Base-by-base conservation (phyloP, 2,888 invertebrate species). In the Mycalesis mineus region DNA sequence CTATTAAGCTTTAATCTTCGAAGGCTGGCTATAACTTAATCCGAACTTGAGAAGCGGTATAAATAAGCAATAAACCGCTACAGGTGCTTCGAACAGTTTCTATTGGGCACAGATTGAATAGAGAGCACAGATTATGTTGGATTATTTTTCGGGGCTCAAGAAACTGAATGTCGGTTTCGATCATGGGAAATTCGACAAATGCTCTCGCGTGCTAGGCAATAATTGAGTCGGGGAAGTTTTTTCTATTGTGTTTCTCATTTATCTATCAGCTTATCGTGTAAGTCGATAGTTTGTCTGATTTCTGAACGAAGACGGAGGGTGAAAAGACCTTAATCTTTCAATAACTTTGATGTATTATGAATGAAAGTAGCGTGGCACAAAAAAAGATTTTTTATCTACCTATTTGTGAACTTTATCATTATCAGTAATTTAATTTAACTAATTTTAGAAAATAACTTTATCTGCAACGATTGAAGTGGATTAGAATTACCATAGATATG, bases 1-100 rank as follows among this genome's bases (percentile, higher is more conserved):
- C 82, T 74, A 87, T 88, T 88, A 87, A 84, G 86, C 79, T 85
- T 88, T 88, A 88, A 88, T 88, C 86, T 88, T 82, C 78, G 82
- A 77, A 78, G 80, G 80, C 80, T 80, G 82, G 88, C 84, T 85
- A 87, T 88, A 88, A 88, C 87, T 88, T 88, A 88, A 88, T 88
- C 88, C 83, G 68, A 75, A 79, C 79, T 85, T 84, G 81, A 86
- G 86, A 79, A 80, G 77, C 78, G 77, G 82, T 80, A 86, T 88
- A 88, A 88, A 88, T 88, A 88, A 87, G 83, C 82, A 80, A 88
- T 87, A 87, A 87, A 86, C 82, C 82, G 81, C 78, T 82, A 80
- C 88, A 86, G 88, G 88, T 87, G 85, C 77, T 72, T 72, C 69
- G 68, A 70, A 76, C 78, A 74, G 78, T 79, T 82, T 75, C 76